A percentile compares a stretch with the other conserved stretches of the same genome.
phyloP scores from a whole-genome alignment of 2,888 invertebrate genomes.

The Herminia tarsipennalis region DNA sequence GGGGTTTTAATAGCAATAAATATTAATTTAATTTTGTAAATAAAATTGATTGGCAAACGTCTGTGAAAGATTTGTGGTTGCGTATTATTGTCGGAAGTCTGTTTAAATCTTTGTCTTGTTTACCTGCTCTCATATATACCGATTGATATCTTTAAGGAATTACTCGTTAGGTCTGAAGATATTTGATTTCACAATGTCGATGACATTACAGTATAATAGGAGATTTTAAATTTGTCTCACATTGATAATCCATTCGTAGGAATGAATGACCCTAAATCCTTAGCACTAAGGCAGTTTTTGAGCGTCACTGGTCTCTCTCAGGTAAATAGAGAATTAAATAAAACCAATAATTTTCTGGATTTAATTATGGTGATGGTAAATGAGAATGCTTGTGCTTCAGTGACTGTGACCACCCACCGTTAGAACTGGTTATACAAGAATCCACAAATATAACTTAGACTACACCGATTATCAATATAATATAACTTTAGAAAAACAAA shows the following conservation, averaged over 20 bases:
- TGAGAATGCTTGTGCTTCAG: not conserved
- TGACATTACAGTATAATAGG: not conserved
- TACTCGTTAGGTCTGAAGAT: not conserved
- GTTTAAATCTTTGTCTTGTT: slow-evolving; percentile 1
- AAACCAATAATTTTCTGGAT: not conserved
- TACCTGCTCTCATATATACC: slow-evolving; percentile 8
- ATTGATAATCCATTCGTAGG: not conserved
- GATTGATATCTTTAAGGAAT: not conserved
- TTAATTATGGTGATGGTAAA: not conserved
- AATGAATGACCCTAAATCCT: slow-evolving; percentile 1
- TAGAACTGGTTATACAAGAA: no score
- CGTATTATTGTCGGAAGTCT: slow-evolving; percentile 5
- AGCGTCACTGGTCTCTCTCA: not conserved
- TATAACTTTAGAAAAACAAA: no score
- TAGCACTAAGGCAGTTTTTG: not conserved
- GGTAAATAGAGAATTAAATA: not conserved
- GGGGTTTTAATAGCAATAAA: slow-evolving; percentile 3
- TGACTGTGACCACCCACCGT: no score
- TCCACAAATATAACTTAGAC: no score
- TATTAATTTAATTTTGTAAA: slow-evolving; percentile 1
- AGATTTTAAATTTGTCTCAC: slow-evolving; percentile 4
- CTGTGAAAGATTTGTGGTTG: no score
- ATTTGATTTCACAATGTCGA: not conserved
- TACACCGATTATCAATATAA: no score
- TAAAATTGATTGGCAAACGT: slow-evolving; percentile 3